Percentiles rank a stretch among this genome's conserved stretches.
Conservation (phyloP, 2,888 invertebrate species). For the Myopa testacea region DNA sequence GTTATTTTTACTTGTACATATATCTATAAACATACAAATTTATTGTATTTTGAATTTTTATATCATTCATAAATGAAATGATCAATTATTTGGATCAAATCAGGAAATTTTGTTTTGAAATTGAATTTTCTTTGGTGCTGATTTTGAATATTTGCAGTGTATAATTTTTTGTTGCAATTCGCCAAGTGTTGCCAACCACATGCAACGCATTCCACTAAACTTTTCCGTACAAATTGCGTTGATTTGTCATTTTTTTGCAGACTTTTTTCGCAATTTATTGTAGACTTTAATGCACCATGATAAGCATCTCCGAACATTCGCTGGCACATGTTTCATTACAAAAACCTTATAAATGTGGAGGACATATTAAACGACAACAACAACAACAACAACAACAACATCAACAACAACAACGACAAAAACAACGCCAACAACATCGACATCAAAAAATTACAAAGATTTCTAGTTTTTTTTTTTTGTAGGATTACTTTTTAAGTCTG, state of each 20-base stretch:
- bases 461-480: constrained; percentile 9
- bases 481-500: neutral
- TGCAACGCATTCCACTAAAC: constrained; percentile 1
- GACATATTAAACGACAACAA: neutral
- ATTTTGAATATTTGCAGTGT: too few species aligned
- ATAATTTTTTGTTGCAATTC: too few species aligned
- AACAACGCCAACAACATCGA: neutral
- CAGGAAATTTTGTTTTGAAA: too few species aligned
- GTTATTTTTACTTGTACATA: too few species aligned
- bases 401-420: neutral
- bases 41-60: too few species aligned
- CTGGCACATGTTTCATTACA: constrained; percentile 21
- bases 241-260: constrained; percentile 19
- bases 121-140: too few species aligned
- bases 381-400: constrained; percentile 4
- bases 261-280: constrained; percentile 27
- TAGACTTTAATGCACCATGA: constrained; percentile 22
- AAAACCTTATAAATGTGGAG: constrained; percentile 24
- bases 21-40: too few species aligned
- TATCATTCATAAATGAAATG: too few species aligned
- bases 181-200: neutral
- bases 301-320: constrained; percentile 17
- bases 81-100: too few species aligned
- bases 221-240: constrained; percentile 9
- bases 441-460: neutral